These are phyloP conservation scores for Myotis lucifugus DNA, from an alignment of 2,113 vertebrate species.

Conservation along the genomic window DNA sequence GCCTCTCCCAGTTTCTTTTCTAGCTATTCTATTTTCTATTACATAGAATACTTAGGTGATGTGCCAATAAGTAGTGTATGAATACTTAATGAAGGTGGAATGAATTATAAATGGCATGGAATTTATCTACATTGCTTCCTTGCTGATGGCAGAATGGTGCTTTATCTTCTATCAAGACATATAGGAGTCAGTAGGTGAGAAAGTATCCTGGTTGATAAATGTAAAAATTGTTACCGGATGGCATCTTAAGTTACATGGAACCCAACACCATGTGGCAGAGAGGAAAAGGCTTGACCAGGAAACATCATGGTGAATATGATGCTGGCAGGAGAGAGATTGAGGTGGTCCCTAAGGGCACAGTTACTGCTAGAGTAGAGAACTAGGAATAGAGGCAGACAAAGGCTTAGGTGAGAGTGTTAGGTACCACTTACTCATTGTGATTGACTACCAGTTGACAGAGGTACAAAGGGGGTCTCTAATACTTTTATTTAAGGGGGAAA, in stretches of 20 bases:
- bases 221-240: conserved; percentile 62
- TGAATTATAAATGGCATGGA: conserved; percentile 80
- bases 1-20: conserved; percentile 49
- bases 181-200: conserved; percentile 74
- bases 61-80: conserved; percentile 74
- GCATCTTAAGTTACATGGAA: conserved; percentile 70
- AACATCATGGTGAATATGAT: background rate
- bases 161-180: conserved; percentile 76
- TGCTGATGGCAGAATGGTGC: conserved; percentile 69
- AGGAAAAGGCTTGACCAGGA: conserved; percentile 17
- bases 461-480: background rate
- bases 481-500: background rate
- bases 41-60: conserved; percentile 67
- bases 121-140: conserved; percentile 76
- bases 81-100: conserved; percentile 76
- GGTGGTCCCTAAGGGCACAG: background rate
- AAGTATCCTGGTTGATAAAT: conserved; percentile 77
- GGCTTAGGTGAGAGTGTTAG: background rate
- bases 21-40: conserved; percentile 65
- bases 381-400: background rate
- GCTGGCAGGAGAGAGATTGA: background rate
- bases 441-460: background rate
- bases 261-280: conserved; percentile 38
- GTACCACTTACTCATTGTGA: background rate
- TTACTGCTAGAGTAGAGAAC: background rate